Evolutionary conservation across 2,797 vertebrate species (phyloP).

Genomic region (Perodicticus potto): DNA sequence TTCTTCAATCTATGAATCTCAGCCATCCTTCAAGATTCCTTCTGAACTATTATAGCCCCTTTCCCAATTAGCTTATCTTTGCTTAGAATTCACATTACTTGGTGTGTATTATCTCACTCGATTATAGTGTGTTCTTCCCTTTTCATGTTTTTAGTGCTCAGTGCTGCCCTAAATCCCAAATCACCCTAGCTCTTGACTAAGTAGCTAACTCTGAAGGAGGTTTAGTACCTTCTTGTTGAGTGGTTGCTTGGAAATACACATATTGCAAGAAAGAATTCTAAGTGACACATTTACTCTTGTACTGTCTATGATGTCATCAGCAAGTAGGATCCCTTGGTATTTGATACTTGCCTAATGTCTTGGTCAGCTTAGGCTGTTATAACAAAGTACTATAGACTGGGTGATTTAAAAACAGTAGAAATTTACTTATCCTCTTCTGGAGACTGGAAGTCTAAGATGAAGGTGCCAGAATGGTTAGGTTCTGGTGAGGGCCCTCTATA

Average conservation of each 20-base stretch:
- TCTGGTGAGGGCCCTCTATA: background rate
- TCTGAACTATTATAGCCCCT: background rate
- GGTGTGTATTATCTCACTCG: background rate
- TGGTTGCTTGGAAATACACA: background rate
- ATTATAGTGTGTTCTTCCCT: background rate
- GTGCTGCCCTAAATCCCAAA: background rate
- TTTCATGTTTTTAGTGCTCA: background rate
- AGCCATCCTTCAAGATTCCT: background rate
- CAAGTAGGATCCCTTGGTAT: background rate
- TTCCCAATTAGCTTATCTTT: background rate
- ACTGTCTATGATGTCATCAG: conserved; percentile 62
- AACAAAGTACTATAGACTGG: background rate
- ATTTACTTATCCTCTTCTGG: background rate
- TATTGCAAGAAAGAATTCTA: background rate
- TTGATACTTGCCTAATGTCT: background rate
- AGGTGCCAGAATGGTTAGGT: background rate
- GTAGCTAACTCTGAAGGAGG: background rate
- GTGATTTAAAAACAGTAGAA: background rate
- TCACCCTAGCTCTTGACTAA: background rate
- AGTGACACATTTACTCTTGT: background rate
- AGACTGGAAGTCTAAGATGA: background rate
- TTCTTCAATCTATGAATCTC: background rate
- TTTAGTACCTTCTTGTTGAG: background rate
- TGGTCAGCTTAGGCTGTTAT: background rate
- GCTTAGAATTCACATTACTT: background rate